These are phyloP conservation scores for Cheirogaleus medius DNA, from an alignment of 2,113 vertebrate species.

Conservation along the genomic window DNA sequence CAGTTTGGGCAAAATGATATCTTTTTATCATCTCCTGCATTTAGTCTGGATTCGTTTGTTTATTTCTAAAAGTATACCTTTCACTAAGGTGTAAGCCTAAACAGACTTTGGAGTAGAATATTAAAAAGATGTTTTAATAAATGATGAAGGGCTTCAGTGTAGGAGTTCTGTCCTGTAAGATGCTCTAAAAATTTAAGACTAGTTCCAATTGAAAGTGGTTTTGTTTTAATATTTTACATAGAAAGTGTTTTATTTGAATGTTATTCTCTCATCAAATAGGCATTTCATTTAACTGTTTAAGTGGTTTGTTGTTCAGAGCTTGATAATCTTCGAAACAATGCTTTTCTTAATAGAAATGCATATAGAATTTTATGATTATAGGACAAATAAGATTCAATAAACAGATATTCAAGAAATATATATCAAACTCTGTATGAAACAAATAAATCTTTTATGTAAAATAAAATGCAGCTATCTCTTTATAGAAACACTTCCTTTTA, in stretches of 20 bases:
- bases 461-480: background rate
- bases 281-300: conserved; percentile 1
- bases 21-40: background rate
- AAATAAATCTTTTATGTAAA: background rate
- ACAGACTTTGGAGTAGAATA: background rate
- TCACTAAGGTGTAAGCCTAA: background rate
- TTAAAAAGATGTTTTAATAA: background rate
- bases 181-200: background rate
- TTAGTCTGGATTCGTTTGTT: background rate
- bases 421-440: background rate
- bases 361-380: background rate
- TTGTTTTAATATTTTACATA: background rate
- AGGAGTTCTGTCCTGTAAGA: background rate
- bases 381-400: background rate
- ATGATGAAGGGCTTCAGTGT: background rate
- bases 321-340: background rate
- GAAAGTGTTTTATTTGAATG: background rate
- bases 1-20: background rate
- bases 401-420: background rate
- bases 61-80: background rate
- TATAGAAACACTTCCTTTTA: background rate
- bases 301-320: background rate
- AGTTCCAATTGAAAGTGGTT: background rate
- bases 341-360: background rate
- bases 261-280: background rate